Percentiles rank a stretch among this genome's conserved stretches.
Evolutionary conservation across 2,888 invertebrate species (phyloP).

Genomic region (Digitonthophagus gazella): DNA sequence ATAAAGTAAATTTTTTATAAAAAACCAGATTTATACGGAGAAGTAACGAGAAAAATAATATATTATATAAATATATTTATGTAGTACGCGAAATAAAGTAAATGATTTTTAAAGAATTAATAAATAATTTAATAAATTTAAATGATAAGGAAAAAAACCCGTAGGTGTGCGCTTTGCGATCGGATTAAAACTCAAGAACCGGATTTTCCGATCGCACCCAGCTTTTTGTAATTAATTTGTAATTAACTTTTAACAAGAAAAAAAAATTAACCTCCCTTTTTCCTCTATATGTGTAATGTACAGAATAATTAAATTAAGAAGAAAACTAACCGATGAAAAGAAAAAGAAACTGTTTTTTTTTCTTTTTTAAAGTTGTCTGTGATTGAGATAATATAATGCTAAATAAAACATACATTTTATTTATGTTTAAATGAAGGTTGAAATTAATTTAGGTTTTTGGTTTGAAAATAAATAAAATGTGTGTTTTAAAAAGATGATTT

Average conservation of each 20-base stretch:
- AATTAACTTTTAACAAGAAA: background rate
- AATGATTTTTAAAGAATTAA: background rate
- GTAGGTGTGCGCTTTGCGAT: background rate
- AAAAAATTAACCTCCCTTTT: too few species aligned
- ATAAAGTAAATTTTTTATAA: background rate
- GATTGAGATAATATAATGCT: background rate
- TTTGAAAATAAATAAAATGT: too few species aligned
- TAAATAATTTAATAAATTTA: background rate
- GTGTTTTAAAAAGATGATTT: too few species aligned
- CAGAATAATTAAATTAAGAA: background rate
- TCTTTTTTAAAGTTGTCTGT: background rate
- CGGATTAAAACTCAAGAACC: background rate
- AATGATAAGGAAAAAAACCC: background rate
- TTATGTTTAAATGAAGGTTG: background rate
- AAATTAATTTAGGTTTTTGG: too few species aligned
- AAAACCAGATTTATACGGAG: too few species aligned
- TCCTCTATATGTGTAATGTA: background rate
- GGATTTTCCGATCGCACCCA: background rate
- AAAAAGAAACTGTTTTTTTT: background rate
- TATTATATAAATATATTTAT: slow-evolving; percentile 4
- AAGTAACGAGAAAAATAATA: background rate
- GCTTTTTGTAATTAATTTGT: background rate
- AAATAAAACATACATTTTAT: background rate
- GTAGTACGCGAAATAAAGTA: slow-evolving; percentile 12
- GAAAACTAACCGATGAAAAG: background rate